Base-by-base conservation (phyloP, 2,113 vertebrate genomes). In the Takifugu flavidus region DNA sequence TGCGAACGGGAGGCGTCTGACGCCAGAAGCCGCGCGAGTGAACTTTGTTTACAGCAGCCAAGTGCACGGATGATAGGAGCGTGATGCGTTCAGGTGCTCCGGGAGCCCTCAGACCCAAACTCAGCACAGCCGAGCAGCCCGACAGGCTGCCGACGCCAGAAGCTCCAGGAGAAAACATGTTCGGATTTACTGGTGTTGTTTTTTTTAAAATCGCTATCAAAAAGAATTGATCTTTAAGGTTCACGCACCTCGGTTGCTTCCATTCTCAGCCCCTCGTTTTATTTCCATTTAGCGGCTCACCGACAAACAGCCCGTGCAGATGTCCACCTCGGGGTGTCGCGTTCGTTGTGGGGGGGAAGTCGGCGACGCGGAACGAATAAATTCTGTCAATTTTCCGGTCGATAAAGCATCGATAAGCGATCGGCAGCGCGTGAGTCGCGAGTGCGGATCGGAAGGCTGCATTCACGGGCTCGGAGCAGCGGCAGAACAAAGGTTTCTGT, bases 401-500 rank as follows among this genome's bases (percentile, higher is more conserved):
- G n/a, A 20, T 44, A 52, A 65, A 71, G 43, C 44, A 50, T 61
- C 49, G 50, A 72, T 43, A 25, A 13, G 61, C 55, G 58, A 13
- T 65, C 56, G 47, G 31, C 20, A 6, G 53, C 13, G 42, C 53
- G 5, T 45, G 12, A 27, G 39, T 61, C 13, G 12, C n/a, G 39
- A 28, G 49, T 15, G 53, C 42, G 4, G 6, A 12, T 56, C 28
- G 31, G 56, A n/a, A 26, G 53, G 65, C 69, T n/a, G 62, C 70
- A 67, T 64, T 31, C 45, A 57, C 6, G 4, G 42, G 59, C 51
- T 29, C 55, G 53, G 65, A 72, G 56, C 50, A 62, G 67, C 67
- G 39, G 53, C 75, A 67, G 85, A 86, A 89, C 86, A 87, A 88
- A 80, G 82, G 85, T 86, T 83, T 80, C 85, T 39, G 34, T n/a